Percentiles rank a stretch among this genome's conserved stretches.
Evolutionary conservation across 2,797 vertebrate species (phyloP).

Genomic region (Setipinna tenuifilis): DNA sequence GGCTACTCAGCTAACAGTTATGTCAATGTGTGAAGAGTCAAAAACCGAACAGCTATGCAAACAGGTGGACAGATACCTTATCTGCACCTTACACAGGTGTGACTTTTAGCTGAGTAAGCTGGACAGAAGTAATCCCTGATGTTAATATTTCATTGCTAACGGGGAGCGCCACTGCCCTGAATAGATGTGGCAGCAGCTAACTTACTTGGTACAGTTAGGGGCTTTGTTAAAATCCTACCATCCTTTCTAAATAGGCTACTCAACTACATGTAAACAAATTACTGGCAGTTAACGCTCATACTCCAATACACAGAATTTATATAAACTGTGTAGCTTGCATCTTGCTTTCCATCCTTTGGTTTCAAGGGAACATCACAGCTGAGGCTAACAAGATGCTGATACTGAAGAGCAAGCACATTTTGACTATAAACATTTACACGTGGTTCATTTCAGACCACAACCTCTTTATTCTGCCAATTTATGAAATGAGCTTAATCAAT

Average conservation of each 20-base stretch:
- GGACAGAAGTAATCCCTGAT: not conserved
- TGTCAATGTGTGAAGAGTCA: not conserved
- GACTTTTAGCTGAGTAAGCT: not conserved
- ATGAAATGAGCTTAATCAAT: not conserved
- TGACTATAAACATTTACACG: not conserved
- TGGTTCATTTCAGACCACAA: not conserved
- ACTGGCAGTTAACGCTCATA: not conserved
- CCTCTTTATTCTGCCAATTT: not conserved
- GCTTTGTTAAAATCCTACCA: not conserved
- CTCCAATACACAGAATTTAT: not conserved
- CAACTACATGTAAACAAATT: too few species aligned
- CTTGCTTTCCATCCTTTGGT: not conserved
- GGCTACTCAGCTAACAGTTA: not conserved
- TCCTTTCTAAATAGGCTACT: not conserved
- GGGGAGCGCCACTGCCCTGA: not conserved
- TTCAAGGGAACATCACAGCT: not conserved
- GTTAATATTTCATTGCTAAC: not conserved
- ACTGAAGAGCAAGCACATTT: not conserved
- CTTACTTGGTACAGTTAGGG: not conserved
- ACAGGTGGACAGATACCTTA: conserved; percentile 16
- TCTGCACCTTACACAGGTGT: not conserved
- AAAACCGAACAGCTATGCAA: conserved; percentile 21
- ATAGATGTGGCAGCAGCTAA: not conserved
- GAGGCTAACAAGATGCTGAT: not conserved
- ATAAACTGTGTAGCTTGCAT: not conserved